phyloP scores from a whole-genome alignment of 2,113 vertebrate species.

The Platanista minor region DNA sequence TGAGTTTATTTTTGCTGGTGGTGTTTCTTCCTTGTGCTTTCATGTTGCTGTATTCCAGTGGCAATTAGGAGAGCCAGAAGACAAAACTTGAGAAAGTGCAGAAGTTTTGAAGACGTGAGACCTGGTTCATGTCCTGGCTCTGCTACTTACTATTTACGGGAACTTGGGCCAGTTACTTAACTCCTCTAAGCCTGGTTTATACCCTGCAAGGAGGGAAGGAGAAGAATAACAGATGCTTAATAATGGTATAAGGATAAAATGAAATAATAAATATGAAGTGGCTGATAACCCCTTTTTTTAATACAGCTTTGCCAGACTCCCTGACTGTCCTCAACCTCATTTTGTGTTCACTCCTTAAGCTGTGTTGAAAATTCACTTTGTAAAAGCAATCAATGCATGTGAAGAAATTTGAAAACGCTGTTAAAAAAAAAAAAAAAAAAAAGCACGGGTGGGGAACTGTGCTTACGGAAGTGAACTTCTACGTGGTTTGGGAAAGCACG shows the following conservation, averaged over 20 bases:
- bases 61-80: not conserved
- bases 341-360: not conserved
- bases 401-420: not conserved
- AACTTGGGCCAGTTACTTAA: not conserved
- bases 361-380: constrained; percentile 33
- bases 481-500: not conserved
- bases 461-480: constrained; percentile 14
- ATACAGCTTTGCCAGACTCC: not conserved
- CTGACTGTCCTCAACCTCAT: not conserved
- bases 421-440: not conserved
- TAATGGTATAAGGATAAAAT: not conserved
- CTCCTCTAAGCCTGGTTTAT: not conserved
- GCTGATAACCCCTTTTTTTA: not conserved
- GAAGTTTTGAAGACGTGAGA: not conserved
- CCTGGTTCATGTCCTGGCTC: not conserved
- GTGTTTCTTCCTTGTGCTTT: not conserved
- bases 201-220: not conserved
- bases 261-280: not conserved
- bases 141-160: not conserved
- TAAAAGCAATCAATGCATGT: not conserved
- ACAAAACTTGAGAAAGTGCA: not conserved
- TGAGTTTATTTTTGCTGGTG: not conserved
- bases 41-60: not conserved
- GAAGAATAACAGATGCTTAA: not conserved
- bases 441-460: not conserved